Percentiles rank a stretch among this genome's conserved stretches.
phyloP scores from a whole-genome alignment of 1,140 invertebrate genomes.

The Calephelis virginiensis region DNA sequence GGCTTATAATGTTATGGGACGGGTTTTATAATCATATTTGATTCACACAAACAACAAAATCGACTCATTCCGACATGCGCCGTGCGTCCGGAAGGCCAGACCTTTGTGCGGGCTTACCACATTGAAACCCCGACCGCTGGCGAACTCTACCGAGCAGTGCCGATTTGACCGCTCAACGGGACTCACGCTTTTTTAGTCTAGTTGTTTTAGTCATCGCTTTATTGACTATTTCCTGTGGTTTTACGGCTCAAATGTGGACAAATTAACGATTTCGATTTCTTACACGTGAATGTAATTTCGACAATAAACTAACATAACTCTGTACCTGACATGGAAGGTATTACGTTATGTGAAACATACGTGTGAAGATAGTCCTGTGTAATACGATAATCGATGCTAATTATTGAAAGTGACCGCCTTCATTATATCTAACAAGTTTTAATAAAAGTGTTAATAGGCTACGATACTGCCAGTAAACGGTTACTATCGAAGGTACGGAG shows the following conservation, averaged over 20 bases:
- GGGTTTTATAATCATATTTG: slow-evolving; percentile 16
- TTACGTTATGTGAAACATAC: background rate
- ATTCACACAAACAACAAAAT: slow-evolving; percentile 27
- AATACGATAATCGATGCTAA: slow-evolving; percentile 47
- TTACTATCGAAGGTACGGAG: background rate
- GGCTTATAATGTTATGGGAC: background rate
- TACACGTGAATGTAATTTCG: background rate
- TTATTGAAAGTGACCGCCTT: slow-evolving; percentile 26
- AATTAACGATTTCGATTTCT: slow-evolving; percentile 20
- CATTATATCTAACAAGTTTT: background rate
- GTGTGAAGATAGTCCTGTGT: slow-evolving; percentile 21
- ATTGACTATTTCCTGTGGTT: slow-evolving; percentile 67
- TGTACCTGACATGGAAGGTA: slow-evolving; percentile 13
- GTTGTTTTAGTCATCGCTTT: slow-evolving; percentile 50
- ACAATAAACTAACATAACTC: slow-evolving; percentile 27
- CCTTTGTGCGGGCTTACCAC: slow-evolving; percentile 28
- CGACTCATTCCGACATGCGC: slow-evolving; percentile 49
- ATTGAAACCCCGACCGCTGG: slow-evolving; percentile 35
- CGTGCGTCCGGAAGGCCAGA: slow-evolving; percentile 32
- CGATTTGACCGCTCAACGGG: slow-evolving; percentile 47
- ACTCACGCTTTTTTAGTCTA: slow-evolving; percentile 49
- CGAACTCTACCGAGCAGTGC: slow-evolving; percentile 65
- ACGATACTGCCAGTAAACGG: background rate
- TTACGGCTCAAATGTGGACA: slow-evolving; percentile 34
- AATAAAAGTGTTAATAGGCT: background rate